Conservation (phyloP, 2,797 vertebrate species). For the Intellagama lesueurii region DNA sequence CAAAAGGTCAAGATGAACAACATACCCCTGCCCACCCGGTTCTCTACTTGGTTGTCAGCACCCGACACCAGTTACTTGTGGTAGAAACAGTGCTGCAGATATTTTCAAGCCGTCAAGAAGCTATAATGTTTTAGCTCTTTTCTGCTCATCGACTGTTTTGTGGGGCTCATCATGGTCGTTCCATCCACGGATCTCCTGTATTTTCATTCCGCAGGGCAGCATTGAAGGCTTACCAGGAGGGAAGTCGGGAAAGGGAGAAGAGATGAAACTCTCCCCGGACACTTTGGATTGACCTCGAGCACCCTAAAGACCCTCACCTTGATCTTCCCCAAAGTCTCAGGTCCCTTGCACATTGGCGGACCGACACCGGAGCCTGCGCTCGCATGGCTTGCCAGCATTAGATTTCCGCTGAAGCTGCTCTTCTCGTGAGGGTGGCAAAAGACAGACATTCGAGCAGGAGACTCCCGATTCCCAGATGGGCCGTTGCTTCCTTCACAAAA, state of each 20-base stretch:
- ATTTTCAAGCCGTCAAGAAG: no score
- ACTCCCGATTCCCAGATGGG: background rate
- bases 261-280: background rate
- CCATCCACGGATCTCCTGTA: no score
- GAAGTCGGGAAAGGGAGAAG: no score
- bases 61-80: no score
- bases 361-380: background rate
- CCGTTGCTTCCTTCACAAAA: background rate
- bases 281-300: background rate
- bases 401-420: constrained; percentile 16
- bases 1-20: no score
- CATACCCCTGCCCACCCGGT: no score
- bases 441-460: constrained; percentile 25
- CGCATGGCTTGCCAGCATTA: background rate
- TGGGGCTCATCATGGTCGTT: background rate
- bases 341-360: background rate
- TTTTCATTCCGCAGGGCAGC: background rate
- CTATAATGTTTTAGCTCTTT: background rate
- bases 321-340: background rate
- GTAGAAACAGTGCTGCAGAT: no score
- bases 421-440: constrained; percentile 21
- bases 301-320: background rate
- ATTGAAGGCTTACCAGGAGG: background rate
- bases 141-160: background rate
- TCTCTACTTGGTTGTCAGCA: no score